phyloP scores from a whole-genome alignment of 2,888 invertebrate species.

The Nudaria mundana region DNA sequence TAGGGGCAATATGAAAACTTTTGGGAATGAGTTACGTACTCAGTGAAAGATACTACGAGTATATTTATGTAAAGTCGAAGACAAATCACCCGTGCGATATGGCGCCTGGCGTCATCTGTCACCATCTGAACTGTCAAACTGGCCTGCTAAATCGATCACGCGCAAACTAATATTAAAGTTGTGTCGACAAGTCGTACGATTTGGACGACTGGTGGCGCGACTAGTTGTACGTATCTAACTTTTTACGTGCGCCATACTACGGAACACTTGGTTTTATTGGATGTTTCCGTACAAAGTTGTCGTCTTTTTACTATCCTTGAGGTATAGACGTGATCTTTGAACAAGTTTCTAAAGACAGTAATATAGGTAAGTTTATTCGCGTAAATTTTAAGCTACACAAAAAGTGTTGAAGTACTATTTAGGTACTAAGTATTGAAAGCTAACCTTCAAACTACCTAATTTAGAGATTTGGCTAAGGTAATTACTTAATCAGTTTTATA shows the following conservation, averaged over 20 bases:
- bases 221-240: constrained; percentile 43
- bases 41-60: no score
- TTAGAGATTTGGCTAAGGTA: no score
- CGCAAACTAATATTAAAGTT: constrained; percentile 78
- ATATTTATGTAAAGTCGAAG: constrained; percentile 58
- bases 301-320: constrained; percentile 52
- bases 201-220: constrained; percentile 37
- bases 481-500: no score
- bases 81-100: constrained; percentile 73
- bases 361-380: no score
- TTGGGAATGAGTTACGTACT: constrained; percentile 22
- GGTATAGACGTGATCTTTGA: constrained; percentile 55
- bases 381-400: no score
- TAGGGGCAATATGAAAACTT: constrained; percentile 10
- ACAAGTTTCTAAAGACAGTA: constrained; percentile 22
- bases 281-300: constrained; percentile 68
- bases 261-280: constrained; percentile 68
- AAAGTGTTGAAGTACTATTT: no score
- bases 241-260: constrained; percentile 55
- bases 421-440: no score
- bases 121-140: constrained; percentile 76
- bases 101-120: constrained; percentile 74
- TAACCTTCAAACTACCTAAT: no score
- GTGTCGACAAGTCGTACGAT: constrained; percentile 48
- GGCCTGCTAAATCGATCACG: constrained; percentile 75